Evolutionary conservation across 2,888 invertebrate species (phyloP), one percentile per base, ranked within the genome.

Genomic region (Aromia moschata): DNA sequence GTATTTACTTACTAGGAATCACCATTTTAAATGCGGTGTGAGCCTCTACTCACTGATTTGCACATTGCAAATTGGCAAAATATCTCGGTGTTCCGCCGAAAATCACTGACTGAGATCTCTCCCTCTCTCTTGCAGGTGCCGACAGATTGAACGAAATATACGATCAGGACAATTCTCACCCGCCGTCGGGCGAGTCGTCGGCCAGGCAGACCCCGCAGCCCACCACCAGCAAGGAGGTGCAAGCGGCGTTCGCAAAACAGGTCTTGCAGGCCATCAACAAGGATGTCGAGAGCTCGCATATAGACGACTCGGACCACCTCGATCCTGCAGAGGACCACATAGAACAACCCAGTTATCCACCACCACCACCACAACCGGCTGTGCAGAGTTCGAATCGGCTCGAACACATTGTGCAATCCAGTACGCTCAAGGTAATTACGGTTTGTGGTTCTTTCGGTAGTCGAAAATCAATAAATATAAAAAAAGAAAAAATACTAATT

Each of bases 121-220:
- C n/a, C n/a, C n/a, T n/a, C n/a, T 33, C 4, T 33, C n/a, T 49
- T 55, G 2, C 31, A 60, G 82, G 83, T 44, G 76, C 76, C 64
- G 81, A 83, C 64, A 79, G 80, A 54, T 75, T 82, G 44, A 74
- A 74, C 30, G 80, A 82, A 65, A 78, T 82, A 60, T 82, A 77
- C 56, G 77, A 78, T 18, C 60, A 68, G 56, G 75, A 71, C 11
- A 75, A 75, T 47, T 79, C 80, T 20, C 79, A 80, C 70, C 78
- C 81, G 1, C 71, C 79, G 1, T 81, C 81, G 36, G 82, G 80
- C 4, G 82, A 83, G 62, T 81, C 83, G 12, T 83, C 81, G 51
- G 82, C 82, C 58, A 77, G 83, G 30, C 83, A 83, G 69, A 83
- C 83, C 45, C 83, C 83, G 18, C 83, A 83, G 72, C 81, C 82